Percentiles rank a stretch among this genome's conserved stretches.
Conservation (phyloP, 2,113 vertebrate genomes). For the Scophthalmus maximus region DNA sequence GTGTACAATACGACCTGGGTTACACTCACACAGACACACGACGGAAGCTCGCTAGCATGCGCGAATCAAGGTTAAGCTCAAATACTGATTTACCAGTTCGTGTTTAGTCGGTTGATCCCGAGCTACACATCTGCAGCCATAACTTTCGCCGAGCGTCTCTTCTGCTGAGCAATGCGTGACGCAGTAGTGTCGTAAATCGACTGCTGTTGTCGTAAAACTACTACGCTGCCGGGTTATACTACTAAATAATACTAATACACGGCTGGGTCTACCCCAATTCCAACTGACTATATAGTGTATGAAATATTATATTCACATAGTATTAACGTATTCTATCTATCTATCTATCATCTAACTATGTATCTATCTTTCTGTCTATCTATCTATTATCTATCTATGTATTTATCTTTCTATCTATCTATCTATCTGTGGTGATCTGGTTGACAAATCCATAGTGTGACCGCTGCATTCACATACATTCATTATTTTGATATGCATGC, state of each 20-base stretch:
- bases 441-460: too few species aligned
- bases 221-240: too few species aligned
- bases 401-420: too few species aligned
- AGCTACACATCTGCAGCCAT: slow-evolving; percentile 54
- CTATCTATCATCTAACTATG: background rate
- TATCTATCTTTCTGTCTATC: background rate
- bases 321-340: too few species aligned
- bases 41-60: slow-evolving; percentile 16
- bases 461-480: too few species aligned
- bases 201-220: slow-evolving; percentile 48
- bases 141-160: slow-evolving; percentile 39
- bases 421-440: too few species aligned
- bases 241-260: background rate
- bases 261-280: too few species aligned
- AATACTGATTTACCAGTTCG: slow-evolving; percentile 69
- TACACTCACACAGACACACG: background rate
- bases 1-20: background rate
- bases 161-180: slow-evolving; percentile 75
- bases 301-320: too few species aligned
- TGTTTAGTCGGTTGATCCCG: slow-evolving; percentile 42
- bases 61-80: slow-evolving; percentile 22
- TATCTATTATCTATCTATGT: background rate
- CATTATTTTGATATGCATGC: too few species aligned
- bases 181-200: slow-evolving; percentile 47
- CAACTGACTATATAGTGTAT: too few species aligned